phyloP scores from a whole-genome alignment of 2,888 invertebrate species.

The Chymomyza caudatula region DNA sequence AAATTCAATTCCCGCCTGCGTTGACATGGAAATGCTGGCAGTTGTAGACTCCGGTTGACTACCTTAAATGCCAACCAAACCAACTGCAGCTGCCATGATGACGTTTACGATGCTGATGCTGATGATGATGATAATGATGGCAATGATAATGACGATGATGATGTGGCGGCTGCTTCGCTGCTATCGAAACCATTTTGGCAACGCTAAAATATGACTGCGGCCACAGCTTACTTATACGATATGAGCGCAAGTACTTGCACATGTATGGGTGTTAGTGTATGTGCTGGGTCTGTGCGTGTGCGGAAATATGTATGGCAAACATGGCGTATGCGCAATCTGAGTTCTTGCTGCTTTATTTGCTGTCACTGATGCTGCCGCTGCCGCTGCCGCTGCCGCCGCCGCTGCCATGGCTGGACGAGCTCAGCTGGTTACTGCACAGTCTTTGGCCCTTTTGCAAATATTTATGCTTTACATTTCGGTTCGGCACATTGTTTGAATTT shows the following conservation, averaged over 20 bases:
- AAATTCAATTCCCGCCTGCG: conserved; percentile 71
- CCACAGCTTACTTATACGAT: conserved; percentile 1
- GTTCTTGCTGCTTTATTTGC: conserved; percentile 34
- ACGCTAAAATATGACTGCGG: conserved; percentile 33
- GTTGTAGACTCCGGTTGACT: conserved; percentile 1
- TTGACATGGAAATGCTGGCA: conserved; percentile 60
- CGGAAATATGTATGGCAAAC: conserved; percentile 54
- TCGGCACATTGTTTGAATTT: conserved; percentile 72
- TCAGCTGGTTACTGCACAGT: conserved; percentile 49
- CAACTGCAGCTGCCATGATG: conserved; percentile 30
- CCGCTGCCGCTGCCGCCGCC: neutral
- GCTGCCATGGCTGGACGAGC: conserved; percentile 37
- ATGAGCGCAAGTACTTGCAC: neutral
- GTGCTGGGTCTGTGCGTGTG: conserved; percentile 11
- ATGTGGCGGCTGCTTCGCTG: conserved; percentile 16
- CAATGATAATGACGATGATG: neutral
- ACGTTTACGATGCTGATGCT: conserved; percentile 27
- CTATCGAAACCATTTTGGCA: conserved; percentile 32
- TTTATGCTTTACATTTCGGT: conserved; percentile 69
- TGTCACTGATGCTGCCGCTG: conserved; percentile 6
- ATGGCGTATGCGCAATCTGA: conserved; percentile 67
- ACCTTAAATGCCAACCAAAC: neutral
- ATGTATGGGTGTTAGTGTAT: conserved; percentile 5
- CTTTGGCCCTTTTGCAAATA: conserved; percentile 62
- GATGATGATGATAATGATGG: conserved; percentile 8